phyloP scores from a whole-genome alignment of 2,888 invertebrate species.

The Hypsopygia costalis region DNA sequence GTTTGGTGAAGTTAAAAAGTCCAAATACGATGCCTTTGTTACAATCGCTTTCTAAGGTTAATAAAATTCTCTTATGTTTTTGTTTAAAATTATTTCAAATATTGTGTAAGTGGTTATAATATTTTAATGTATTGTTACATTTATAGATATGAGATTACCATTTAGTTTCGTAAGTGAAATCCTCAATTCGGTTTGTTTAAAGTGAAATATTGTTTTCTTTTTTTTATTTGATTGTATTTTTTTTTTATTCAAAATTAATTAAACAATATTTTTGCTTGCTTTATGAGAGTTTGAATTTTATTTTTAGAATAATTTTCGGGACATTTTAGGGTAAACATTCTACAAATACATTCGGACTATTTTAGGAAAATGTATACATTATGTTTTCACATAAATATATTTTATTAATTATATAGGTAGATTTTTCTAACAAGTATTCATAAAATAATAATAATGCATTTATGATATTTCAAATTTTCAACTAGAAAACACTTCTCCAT shows the following conservation, averaged over 20 bases:
- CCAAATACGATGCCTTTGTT: no score
- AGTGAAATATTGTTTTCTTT: constrained; percentile 2
- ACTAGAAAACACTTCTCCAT: no score
- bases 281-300: constrained; percentile 16
- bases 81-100: not conserved
- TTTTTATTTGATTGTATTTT: not conserved
- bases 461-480: no score
- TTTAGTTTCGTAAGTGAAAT: not conserved
- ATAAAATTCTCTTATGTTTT: no score
- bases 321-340: no score
- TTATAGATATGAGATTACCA: not conserved
- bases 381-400: no score
- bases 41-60: no score
- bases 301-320: constrained; percentile 8
- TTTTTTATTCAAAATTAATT: not conserved
- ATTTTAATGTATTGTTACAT: not conserved
- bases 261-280: not conserved
- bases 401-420: no score
- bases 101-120: not conserved
- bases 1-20: no score
- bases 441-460: no score
- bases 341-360: not conserved
- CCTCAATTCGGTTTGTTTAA: constrained; percentile 10
- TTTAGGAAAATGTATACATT: not conserved
- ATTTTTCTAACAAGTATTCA: no score